phyloP scores from a whole-genome alignment of 2,113 vertebrate genomes.

The Polypterus bichir region DNA sequence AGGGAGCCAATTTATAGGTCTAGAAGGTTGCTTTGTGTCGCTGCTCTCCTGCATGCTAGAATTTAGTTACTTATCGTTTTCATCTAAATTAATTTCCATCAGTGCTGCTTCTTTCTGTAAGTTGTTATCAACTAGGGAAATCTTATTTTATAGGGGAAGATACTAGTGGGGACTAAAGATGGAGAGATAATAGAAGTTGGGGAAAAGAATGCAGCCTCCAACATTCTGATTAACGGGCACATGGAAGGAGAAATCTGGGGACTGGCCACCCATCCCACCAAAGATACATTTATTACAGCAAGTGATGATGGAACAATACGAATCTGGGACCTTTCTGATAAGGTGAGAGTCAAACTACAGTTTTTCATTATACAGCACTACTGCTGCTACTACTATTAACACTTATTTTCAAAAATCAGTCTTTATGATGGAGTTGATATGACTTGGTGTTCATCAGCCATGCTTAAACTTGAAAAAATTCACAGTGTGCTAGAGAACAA shows the following conservation, averaged over 20 bases:
- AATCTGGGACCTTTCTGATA: slow-evolving; percentile 90
- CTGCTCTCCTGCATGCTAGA: too few species aligned
- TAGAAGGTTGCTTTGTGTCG: too few species aligned
- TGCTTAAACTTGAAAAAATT: too few species aligned
- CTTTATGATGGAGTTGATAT: too few species aligned
- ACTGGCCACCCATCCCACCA: slow-evolving; percentile 77
- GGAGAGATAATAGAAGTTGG: slow-evolving; percentile 96
- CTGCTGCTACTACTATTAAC: too few species aligned
- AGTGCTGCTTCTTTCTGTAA: slow-evolving; percentile 17
- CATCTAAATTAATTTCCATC: too few species aligned
- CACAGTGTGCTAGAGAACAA: too few species aligned
- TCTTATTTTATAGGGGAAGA: slow-evolving; percentile 65
- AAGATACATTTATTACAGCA: slow-evolving; percentile 86
- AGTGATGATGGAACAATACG: slow-evolving; percentile 85
- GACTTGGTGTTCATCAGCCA: too few species aligned
- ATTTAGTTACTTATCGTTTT: too few species aligned
- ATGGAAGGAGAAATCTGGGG: slow-evolving; percentile 94
- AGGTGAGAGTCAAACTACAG: slow-evolving; percentile 46
- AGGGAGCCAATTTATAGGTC: not conserved
- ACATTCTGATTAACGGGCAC: slow-evolving; percentile 87
- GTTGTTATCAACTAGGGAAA: too few species aligned
- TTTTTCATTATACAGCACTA: too few species aligned
- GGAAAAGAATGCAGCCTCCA: slow-evolving; percentile 93
- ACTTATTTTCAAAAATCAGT: too few species aligned
- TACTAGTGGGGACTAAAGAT: slow-evolving; percentile 91